A percentile compares a stretch with the other conserved stretches of the same genome.
Evolutionary conservation across 2,797 vertebrate species (phyloP).

Genomic region (Spheniscus humboldti): DNA sequence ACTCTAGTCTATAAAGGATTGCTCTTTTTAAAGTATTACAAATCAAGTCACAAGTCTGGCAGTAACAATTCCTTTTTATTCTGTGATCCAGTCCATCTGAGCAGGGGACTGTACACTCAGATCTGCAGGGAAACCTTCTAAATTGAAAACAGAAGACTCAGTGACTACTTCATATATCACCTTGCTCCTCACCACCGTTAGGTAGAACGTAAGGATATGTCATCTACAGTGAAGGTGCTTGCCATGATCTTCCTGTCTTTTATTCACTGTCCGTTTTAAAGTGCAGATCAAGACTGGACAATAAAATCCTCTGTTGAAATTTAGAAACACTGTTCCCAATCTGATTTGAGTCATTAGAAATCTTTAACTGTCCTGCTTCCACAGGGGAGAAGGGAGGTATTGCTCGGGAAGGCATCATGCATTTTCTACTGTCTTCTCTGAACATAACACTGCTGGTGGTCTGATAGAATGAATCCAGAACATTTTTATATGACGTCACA

Average conservation of each 20-base stretch:
- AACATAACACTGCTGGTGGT: not conserved
- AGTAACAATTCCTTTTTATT: not conserved
- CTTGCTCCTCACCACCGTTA: not conserved
- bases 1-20: not conserved
- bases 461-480: not conserved
- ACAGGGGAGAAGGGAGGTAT: not conserved
- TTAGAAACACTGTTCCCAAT: constrained; percentile 11
- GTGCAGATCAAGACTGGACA: not conserved
- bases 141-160: not conserved
- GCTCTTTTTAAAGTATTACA: not conserved
- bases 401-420: not conserved
- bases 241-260: not conserved
- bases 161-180: not conserved
- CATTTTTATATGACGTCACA: constrained; percentile 23
- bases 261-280: constrained; percentile 1
- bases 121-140: not conserved
- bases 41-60: not conserved
- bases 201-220: not conserved
- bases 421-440: not conserved
- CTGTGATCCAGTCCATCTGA: not conserved
- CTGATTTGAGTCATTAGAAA: not conserved
- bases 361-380: constrained; percentile 13
- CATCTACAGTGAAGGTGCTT: not conserved
- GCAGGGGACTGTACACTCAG: not conserved
- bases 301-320: not conserved